Base-by-base conservation (phyloP, 53 echinoderm and acorn worm genomes). In the Henricia sp. region DNA sequence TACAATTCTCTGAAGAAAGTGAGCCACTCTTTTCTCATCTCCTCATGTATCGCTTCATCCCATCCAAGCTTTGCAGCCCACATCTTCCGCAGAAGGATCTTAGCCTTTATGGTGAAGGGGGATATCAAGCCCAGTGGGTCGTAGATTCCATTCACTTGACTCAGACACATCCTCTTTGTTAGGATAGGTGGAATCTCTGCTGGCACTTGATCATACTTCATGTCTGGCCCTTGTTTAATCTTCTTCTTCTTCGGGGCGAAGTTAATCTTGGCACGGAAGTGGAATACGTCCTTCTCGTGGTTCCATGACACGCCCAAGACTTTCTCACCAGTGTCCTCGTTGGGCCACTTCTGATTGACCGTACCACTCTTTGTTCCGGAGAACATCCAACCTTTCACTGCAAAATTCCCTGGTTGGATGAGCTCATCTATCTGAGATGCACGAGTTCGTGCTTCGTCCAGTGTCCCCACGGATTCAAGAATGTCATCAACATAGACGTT, bases 401-500 rank as follows among this genome's bases (percentile, higher is more conserved):
- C 39, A 37, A 87, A 87, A 66, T 80, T 87, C 40, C 87, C 87
- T 16, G 67, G 76, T 40, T 87, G 24, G 46, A 87, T 74, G 17
- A 87, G 43, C 28, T 70, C 42, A 20, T 87, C 80, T 39, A 70
- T 82, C 24, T 87, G 48, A 26, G 37, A 34, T 23, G 82, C 78
- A 62, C 74, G 74, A 37, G 24, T 11, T 28, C 39, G 48, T 10
- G 86, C 74, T 46, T 21, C 50, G 3, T 59, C 74, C 19, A 21
- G 63, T 46, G 77, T 62, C 5, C 37, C 30, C 48, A 75, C 86
- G 14, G 74, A 86, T 26, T 74, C 86, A 2, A 86, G 66, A 32
- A 86, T 86, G 68, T 86, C 77, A 38, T 86, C 86, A 33, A 86
- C 72, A 25, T 86, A 86, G 14, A 86, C 86, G 50, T 86, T 86